A percentile compares a stretch with the other conserved stretches of the same genome.
Conservation (phyloP, 2,797 vertebrate species). For the Coreius guichenoti region DNA sequence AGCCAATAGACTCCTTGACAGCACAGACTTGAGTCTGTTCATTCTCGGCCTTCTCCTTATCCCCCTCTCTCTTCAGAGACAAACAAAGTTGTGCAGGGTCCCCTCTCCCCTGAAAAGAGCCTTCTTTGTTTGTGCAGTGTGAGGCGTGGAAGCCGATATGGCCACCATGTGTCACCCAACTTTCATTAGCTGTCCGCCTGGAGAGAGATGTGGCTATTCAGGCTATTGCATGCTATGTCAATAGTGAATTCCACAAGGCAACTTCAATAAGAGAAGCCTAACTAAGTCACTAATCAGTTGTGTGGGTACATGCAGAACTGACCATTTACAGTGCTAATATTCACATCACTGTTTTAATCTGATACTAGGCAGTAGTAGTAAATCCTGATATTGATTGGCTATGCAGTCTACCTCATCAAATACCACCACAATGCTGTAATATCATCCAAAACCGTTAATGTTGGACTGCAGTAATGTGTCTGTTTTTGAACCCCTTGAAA, state of each 20-base stretch:
- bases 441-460: conserved; percentile 24
- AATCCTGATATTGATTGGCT: conserved; percentile 17
- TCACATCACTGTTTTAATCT: conserved; percentile 26
- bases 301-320: neutral
- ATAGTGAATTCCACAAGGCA: conserved; percentile 27
- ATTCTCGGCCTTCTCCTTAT: conserved; percentile 31
- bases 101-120: conserved; percentile 60
- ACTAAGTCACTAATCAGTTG: neutral
- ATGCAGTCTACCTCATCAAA: conserved; percentile 6
- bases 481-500: neutral
- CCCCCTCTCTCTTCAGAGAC: conserved; percentile 54
- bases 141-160: conserved; percentile 49
- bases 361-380: neutral
- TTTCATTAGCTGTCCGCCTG: conserved; percentile 44
- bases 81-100: conserved; percentile 69
- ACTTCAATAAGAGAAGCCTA: neutral
- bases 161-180: conserved; percentile 46
- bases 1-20: conserved; percentile 48
- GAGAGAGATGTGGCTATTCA: conserved; percentile 34
- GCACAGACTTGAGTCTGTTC: conserved; percentile 51
- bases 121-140: conserved; percentile 52
- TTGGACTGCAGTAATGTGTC: neutral
- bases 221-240: conserved; percentile 27
- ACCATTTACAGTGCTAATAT: conserved; percentile 5
- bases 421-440: conserved; percentile 21